Percentiles rank a stretch among this genome's conserved stretches.
Evolutionary conservation across 2,113 vertebrate genomes (phyloP).

Genomic region (Vireo altiloquus): DNA sequence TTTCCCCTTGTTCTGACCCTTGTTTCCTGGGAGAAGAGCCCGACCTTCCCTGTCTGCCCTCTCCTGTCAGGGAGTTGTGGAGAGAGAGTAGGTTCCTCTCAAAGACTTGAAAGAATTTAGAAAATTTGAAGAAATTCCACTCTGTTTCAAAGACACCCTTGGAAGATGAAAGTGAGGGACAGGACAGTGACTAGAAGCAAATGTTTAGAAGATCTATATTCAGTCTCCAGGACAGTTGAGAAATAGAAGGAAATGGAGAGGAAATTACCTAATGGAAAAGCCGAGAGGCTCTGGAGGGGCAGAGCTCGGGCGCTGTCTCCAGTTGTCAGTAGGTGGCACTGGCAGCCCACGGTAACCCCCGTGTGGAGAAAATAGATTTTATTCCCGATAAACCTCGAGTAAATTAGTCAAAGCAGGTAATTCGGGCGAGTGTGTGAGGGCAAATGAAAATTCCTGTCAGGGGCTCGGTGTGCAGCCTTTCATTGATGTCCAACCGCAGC

Average conservation of each 20-base stretch:
- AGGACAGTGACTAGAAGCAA: not conserved
- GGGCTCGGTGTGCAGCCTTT: not conserved
- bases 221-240: not conserved
- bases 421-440: not conserved
- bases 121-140: not conserved
- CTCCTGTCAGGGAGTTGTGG: not conserved
- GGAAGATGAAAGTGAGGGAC: not conserved
- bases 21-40: not conserved
- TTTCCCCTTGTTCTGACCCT: not conserved
- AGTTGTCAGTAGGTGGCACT: conserved; percentile 30
- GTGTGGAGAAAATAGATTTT: not conserved
- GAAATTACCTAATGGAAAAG: conserved; percentile 27
- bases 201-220: not conserved
- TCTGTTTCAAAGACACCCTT: not conserved
- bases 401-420: not conserved
- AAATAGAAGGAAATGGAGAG: conserved; percentile 33
- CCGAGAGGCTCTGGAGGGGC: not conserved
- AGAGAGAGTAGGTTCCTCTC: too few species aligned
- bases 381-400: not conserved
- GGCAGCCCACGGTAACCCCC: not conserved
- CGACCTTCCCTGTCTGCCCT: fast-evolving
- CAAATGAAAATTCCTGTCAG: not conserved
- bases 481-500: not conserved
- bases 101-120: not conserved
- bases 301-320: not conserved